phyloP scores from a whole-genome alignment of 64 coral and sea anemone species.

The Pocillopora verrucosa region DNA sequence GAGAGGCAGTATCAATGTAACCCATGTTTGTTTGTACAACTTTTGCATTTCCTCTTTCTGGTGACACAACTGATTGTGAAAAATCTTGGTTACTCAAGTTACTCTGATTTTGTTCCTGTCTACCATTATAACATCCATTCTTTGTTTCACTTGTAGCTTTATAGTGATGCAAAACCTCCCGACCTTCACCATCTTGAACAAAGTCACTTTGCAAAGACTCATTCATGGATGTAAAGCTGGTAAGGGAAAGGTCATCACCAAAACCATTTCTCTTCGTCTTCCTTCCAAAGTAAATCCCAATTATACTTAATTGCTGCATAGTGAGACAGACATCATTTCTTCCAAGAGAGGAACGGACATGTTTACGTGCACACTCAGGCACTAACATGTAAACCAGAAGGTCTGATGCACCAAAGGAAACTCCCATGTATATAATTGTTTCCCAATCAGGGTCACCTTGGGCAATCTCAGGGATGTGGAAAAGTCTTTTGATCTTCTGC shows the following conservation, averaged over 20 bases:
- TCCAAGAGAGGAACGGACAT: slow-evolving; percentile 32
- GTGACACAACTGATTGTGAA: background rate
- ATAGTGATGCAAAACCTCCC: background rate
- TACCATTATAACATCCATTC: background rate
- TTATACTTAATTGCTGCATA: slow-evolving; percentile 44
- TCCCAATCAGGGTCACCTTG: slow-evolving; percentile 45
- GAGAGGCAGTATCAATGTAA: background rate
- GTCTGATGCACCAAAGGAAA: slow-evolving; percentile 69
- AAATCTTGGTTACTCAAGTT: background rate
- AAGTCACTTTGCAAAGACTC: slow-evolving; percentile 15
- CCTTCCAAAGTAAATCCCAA: slow-evolving; percentile 78
- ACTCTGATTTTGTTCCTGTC: background rate
- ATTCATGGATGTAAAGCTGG: slow-evolving; percentile 37
- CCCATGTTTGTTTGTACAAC: slow-evolving; percentile 7
- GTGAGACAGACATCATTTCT: slow-evolving; percentile 33
- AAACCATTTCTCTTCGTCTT: slow-evolving; percentile 13
- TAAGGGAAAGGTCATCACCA: background rate
- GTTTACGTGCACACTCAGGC: slow-evolving; percentile 30
- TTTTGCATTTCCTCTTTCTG: background rate
- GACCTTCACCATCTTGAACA: background rate
- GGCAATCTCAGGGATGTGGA: slow-evolving; percentile 50
- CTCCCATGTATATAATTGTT: slow-evolving; percentile 60
- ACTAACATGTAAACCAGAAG: slow-evolving; percentile 66
- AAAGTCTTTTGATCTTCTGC: slow-evolving; percentile 63
- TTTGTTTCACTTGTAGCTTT: background rate